Conservation (phyloP, 1,140 invertebrate species). For the Listronotus bonariensis region DNA sequence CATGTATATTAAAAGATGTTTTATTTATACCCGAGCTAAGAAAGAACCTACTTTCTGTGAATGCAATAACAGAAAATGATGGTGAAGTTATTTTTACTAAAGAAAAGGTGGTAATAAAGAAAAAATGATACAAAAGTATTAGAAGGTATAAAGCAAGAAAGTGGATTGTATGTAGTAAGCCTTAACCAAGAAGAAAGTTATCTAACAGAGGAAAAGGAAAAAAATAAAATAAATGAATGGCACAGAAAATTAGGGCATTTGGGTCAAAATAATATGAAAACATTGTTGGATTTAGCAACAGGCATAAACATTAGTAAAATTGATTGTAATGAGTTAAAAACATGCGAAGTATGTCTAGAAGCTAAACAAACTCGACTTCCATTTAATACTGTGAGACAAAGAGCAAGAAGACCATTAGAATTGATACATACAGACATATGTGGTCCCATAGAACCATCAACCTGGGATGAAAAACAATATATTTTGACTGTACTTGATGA, state of each 20-base stretch:
- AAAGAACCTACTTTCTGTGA: too few relatives aligned
- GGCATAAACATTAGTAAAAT: background rate
- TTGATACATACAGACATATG: conserved; percentile 11
- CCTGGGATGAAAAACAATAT: conserved; percentile 41
- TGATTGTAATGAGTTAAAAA: conserved; percentile 4
- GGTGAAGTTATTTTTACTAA: too few relatives aligned
- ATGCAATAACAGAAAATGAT: too few relatives aligned
- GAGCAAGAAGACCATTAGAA: conserved; percentile 7
- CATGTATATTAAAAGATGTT: too few relatives aligned
- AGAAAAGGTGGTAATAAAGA: too few relatives aligned
- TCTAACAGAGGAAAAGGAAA: too few relatives aligned
- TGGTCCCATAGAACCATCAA: conserved; percentile 11
- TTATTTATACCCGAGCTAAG: too few relatives aligned
- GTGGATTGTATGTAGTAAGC: too few relatives aligned
- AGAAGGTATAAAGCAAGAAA: too few relatives aligned
- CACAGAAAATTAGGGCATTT: conserved; percentile 23
- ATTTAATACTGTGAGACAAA: background rate
- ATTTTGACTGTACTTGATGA: conserved; percentile 54
- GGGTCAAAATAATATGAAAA: conserved; percentile 12
- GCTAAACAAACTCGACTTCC: background rate
- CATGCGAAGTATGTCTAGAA: background rate
- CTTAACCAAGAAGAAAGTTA: too few relatives aligned
- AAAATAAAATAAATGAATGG: background rate
- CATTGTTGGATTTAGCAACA: conserved; percentile 6
- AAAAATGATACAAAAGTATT: too few relatives aligned